These are phyloP conservation scores for Stercorarius parasiticus DNA, from an alignment of 2,113 vertebrate species.

Conservation along the genomic window DNA sequence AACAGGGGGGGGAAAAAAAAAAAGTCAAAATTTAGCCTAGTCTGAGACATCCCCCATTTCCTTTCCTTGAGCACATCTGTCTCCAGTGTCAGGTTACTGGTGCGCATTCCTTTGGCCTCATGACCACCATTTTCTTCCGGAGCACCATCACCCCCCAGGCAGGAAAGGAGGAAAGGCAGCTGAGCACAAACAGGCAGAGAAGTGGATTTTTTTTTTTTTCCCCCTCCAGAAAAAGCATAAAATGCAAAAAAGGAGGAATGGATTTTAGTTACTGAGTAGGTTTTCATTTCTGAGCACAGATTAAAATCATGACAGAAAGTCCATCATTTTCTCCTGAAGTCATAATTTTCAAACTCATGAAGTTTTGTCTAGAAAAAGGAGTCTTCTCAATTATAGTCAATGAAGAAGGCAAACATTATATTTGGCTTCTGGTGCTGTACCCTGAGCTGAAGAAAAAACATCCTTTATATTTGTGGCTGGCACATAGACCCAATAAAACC, in stretches of 20 bases:
- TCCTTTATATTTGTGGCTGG: not conserved
- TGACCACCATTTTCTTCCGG: not conserved
- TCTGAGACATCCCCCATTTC: not conserved
- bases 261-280: not conserved
- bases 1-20: not conserved
- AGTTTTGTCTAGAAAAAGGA: not conserved
- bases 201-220: not conserved
- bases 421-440: not conserved
- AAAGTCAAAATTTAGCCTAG: not conserved
- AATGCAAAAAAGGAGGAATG: not conserved
- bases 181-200: not conserved
- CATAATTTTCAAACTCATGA: not conserved
- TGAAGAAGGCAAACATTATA: not conserved
- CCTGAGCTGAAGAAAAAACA: not conserved
- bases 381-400: not conserved
- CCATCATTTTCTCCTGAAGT: not conserved
- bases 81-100: conserved; percentile 35
- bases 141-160: not conserved
- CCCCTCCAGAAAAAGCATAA: not conserved
- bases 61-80: conserved; percentile 2
- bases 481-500: conserved; percentile 17
- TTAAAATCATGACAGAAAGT: not conserved
- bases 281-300: not conserved
- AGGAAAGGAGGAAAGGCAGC: conserved; percentile 20
- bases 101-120: not conserved